Conservation (phyloP, 2,797 vertebrate genomes). For the Natrix natrix region DNA sequence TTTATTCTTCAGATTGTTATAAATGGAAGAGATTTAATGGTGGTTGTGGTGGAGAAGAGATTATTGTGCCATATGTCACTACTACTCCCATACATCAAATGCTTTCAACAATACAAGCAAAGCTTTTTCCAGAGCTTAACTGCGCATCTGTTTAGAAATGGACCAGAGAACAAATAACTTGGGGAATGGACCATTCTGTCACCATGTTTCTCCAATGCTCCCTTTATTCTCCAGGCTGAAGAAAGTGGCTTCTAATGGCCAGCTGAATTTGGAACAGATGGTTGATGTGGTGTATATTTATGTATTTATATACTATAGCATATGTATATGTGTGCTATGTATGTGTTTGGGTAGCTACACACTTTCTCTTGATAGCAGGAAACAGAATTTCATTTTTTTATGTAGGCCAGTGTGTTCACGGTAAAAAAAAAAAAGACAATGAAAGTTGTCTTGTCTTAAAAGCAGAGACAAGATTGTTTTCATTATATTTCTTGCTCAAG, state of each 20-base stretch:
- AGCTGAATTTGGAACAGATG: constrained; percentile 12
- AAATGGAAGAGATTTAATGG: constrained; percentile 2
- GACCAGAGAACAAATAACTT: background rate
- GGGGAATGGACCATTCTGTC: background rate
- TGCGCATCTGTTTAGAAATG: constrained; percentile 9
- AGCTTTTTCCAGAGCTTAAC: constrained; percentile 6
- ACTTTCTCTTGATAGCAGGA: too few relatives aligned
- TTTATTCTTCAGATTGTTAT: constrained; percentile 5
- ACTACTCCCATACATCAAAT: constrained; percentile 9
- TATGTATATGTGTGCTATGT: background rate
- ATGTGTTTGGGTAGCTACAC: background rate
- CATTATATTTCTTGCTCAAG: background rate
- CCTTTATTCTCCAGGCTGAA: background rate
- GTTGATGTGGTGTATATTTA: background rate
- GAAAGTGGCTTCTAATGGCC: constrained; percentile 17
- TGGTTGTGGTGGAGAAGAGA: background rate
- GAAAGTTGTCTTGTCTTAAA: background rate
- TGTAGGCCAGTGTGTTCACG: background rate
- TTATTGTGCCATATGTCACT: background rate
- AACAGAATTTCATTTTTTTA: background rate
- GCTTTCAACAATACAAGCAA: background rate
- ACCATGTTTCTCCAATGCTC: background rate
- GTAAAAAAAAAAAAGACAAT: background rate
- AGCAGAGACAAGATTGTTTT: background rate
- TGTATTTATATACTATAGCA: too few relatives aligned